Percentiles rank a stretch among this genome's conserved stretches.
Conservation (phyloP, 2,797 vertebrate genomes). For the Tenualosa thibaudeaui region DNA sequence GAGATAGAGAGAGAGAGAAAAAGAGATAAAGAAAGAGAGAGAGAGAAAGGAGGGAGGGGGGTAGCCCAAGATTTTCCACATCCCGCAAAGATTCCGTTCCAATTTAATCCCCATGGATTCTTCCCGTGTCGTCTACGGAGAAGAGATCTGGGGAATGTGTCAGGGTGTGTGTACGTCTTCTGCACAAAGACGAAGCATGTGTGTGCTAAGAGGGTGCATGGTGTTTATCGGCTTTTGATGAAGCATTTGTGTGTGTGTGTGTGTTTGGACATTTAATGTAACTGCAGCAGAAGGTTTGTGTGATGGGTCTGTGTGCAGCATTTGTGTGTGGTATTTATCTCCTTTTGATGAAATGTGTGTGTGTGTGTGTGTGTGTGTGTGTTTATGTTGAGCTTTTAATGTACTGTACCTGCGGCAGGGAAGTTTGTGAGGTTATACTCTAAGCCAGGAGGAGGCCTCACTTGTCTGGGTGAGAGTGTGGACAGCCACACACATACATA, state of each 20-base stretch:
- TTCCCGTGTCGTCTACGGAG: background rate
- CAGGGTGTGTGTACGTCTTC: background rate
- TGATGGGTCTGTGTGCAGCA: background rate
- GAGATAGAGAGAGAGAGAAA: no score
- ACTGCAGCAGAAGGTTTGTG: background rate
- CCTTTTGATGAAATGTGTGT: background rate
- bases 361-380: conserved; percentile 23
- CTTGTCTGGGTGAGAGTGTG: background rate
- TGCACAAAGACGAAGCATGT: background rate
- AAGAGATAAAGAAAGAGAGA: background rate
- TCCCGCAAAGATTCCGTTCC: conserved; percentile 19
- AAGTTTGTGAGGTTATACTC: background rate
- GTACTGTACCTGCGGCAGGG: background rate
- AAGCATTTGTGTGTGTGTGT: conserved; percentile 18
- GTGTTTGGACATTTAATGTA: background rate
- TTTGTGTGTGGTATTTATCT: background rate
- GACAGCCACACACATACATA: no score
- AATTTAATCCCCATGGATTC: conserved; percentile 9
- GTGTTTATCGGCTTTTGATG: conserved; percentile 7
- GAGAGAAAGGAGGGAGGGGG: background rate
- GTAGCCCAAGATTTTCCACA: conserved; percentile 49
- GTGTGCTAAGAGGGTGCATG: background rate
- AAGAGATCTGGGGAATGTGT: background rate
- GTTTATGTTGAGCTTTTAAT: background rate
- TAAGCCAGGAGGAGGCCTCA: background rate